These are phyloP conservation scores for Cheirogaleus major DNA, from an alignment of 2,797 vertebrate genomes.

Conservation along the genomic window DNA sequence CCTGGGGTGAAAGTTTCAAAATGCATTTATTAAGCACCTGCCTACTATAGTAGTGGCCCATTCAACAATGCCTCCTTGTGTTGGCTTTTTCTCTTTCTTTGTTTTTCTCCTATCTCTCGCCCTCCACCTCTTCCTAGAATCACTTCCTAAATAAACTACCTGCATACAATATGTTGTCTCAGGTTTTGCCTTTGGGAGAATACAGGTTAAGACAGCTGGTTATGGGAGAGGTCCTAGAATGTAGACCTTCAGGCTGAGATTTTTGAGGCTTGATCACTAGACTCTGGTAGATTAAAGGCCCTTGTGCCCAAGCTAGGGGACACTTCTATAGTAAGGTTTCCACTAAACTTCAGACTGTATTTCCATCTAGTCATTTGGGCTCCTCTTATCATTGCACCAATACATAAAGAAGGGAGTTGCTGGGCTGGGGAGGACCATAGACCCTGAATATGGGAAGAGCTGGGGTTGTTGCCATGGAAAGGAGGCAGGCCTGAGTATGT, in stretches of 20 bases:
- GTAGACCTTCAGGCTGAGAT: background rate
- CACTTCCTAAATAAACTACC: background rate
- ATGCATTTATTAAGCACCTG: conserved; percentile 1
- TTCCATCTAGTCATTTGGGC: background rate
- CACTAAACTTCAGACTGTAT: background rate
- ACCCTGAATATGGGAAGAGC: background rate
- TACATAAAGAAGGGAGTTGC: background rate
- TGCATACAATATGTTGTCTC: background rate
- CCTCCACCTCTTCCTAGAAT: background rate
- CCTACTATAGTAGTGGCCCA: background rate
- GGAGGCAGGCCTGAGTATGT: background rate
- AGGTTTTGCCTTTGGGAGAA: background rate
- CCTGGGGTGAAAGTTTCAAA: background rate
- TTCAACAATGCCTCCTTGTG: background rate
- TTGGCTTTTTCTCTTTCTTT: background rate
- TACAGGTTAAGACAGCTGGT: background rate
- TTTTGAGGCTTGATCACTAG: background rate
- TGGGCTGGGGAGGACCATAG: background rate
- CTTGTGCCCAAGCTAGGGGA: background rate
- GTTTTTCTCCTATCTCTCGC: background rate
- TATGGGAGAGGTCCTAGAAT: background rate
- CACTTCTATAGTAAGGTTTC: background rate
- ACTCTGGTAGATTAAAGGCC: background rate
- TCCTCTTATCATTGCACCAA: background rate
- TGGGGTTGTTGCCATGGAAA: background rate